Base-by-base conservation (phyloP, 2,113 vertebrate species). In the Hyla sarda region DNA sequence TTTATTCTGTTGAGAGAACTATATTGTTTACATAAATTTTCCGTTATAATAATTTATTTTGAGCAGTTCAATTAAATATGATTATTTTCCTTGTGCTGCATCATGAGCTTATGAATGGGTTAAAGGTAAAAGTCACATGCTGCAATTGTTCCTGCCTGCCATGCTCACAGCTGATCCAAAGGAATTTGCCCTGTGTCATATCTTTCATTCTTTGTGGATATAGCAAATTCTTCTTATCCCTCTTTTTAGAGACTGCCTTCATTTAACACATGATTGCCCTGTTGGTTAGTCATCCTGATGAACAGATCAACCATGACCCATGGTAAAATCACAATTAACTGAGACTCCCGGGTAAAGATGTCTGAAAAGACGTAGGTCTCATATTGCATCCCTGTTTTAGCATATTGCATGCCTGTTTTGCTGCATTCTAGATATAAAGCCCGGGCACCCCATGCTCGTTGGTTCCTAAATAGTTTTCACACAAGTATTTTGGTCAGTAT, bases 121-220 rank as follows among this genome's bases (percentile, higher is more conserved):
- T 73, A 83, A 56, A 10, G 12, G 11, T 83, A 30, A 28, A 67
- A 82, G 60, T 82, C 62, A 50, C 60, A 52, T 41, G 54, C 37
- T 69, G 25, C 25, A 16, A 80, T 62, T 82, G 19, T 25, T 16
- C 32, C 19, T 84, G 82, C 50, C 50, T 74, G 48, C 69, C 32
- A 74, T 74, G 17, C 82, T 83, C 56, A 37, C 82, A 84, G 82
- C 82, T 60, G 52, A 84, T 84, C 54, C 82, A 76, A 6, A 84
- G 71, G 52, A 48, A 84, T 84, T 21, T 73, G 72, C 67, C 34
- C 50, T 74, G 47, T 71, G 54, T 32, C 69, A 83, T 58, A 83
- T 74, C 23, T 83, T 50, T 11, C 47, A 37, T 47, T 67, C 48
- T 72, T 8, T 60, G 28, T 71, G 81, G 47, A 69, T 25, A 69